phyloP scores from a whole-genome alignment of 2,888 invertebrate species.

The Ornithoptera priamus region DNA sequence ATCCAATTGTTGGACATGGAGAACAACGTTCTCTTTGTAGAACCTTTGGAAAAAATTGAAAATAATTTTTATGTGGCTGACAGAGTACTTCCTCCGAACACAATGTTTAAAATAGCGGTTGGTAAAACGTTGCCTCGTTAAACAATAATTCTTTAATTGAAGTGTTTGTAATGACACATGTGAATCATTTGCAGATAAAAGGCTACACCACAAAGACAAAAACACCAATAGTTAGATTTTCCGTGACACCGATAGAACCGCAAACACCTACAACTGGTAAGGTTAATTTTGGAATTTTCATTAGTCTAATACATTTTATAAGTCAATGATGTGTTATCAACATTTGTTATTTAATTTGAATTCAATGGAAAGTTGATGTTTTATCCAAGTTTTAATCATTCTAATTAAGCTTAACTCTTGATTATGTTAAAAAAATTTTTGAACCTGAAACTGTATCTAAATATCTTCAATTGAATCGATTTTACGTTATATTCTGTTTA shows the following conservation, averaged over 20 bases:
- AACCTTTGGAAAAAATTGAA: constrained; percentile 40
- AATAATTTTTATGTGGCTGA: constrained; percentile 46
- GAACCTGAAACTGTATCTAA: too few species aligned
- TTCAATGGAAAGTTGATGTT: too few species aligned
- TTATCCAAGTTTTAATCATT: too few species aligned
- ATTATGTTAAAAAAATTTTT: too few species aligned
- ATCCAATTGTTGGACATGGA: constrained; percentile 44
- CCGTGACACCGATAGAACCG: constrained; percentile 45
- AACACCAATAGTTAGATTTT: constrained; percentile 38
- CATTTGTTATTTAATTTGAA: neutral
- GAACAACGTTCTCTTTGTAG: constrained; percentile 37
- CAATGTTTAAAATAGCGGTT: constrained; percentile 48
- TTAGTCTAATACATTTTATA: neutral
- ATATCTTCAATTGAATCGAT: too few species aligned
- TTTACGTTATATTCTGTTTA: too few species aligned
- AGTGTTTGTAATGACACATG: neutral
- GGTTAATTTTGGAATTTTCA: neutral
- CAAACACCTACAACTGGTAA: constrained; percentile 40
- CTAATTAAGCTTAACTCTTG: too few species aligned
- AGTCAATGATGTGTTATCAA: neutral
- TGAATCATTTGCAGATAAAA: constrained; percentile 41
- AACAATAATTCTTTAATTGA: neutral
- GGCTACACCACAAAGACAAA: constrained; percentile 42
- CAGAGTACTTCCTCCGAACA: constrained; percentile 42
- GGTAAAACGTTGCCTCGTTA: constrained; percentile 29